Percentiles rank a stretch among this genome's conserved stretches.
Conservation (phyloP, 2,888 invertebrate species). For the Oligia latruncula region DNA sequence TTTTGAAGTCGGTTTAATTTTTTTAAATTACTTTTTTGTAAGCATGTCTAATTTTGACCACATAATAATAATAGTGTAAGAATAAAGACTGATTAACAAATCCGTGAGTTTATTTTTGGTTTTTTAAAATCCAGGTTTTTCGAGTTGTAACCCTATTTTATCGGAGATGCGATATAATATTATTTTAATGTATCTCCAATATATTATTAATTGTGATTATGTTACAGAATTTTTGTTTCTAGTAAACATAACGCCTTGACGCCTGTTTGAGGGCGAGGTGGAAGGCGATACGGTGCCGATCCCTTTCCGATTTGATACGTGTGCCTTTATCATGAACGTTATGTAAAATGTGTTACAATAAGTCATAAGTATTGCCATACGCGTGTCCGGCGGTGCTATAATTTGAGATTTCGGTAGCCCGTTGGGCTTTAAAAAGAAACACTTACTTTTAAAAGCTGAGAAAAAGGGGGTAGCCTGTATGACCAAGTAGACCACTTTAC, state of each 20-base stretch:
- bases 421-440: neutral
- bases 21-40: too few relatives aligned
- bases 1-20: too few relatives aligned
- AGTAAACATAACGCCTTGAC: too few relatives aligned
- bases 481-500: slow-evolving; percentile 91
- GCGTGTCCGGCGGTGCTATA: neutral
- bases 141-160: too few relatives aligned
- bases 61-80: too few relatives aligned
- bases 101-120: too few relatives aligned
- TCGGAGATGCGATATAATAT: neutral
- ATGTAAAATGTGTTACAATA: neutral
- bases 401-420: neutral
- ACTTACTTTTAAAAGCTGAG: slow-evolving; percentile 94
- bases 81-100: too few relatives aligned
- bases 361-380: slow-evolving; percentile 2
- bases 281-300: too few relatives aligned
- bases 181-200: neutral
- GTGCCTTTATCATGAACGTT: neutral
- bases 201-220: neutral
- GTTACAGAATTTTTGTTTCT: neutral
- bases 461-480: slow-evolving; percentile 93
- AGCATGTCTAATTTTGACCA: too few relatives aligned
- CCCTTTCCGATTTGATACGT: too few relatives aligned
- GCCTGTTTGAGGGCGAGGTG: too few relatives aligned
- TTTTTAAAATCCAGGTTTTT: too few relatives aligned